Evolutionary conservation across 2,888 invertebrate species (phyloP).

Genomic region (Arrhopalites spinosus): DNA sequence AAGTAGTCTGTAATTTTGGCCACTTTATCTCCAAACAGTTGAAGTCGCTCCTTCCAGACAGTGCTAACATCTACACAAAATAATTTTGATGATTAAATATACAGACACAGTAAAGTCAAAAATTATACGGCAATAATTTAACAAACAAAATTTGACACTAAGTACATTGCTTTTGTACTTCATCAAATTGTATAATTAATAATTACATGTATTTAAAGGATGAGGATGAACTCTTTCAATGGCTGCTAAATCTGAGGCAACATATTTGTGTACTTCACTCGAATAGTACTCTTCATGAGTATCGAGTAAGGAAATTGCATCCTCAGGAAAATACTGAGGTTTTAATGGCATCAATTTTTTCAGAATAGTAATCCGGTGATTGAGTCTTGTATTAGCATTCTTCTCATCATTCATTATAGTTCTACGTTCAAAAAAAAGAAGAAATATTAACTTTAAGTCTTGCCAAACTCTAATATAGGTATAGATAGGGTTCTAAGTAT

Average conservation of each 20-base stretch:
- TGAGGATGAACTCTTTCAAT: not conserved
- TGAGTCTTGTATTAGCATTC: not conserved
- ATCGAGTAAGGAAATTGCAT: not conserved
- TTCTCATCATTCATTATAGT: not conserved
- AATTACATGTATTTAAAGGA: not conserved
- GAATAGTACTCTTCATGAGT: not conserved
- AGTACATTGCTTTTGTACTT: too few relatives aligned
- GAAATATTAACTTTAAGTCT: too few relatives aligned
- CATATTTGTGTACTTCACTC: not conserved
- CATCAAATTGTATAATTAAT: too few relatives aligned
- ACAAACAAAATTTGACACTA: too few relatives aligned
- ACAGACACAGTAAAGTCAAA: not conserved
- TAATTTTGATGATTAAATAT: not conserved
- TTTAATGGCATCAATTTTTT: not conserved
- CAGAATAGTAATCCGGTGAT: not conserved
- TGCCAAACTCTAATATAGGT: too few relatives aligned
- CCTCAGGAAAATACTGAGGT: not conserved
- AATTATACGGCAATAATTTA: too few relatives aligned
- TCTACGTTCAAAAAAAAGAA: not conserved
- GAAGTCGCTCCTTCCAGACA: not conserved
- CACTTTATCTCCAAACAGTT: conserved; percentile 5
- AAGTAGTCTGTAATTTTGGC: not conserved
- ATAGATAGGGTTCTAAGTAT: too few relatives aligned
- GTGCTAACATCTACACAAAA: conserved; percentile 8
- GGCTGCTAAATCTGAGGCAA: not conserved